Evolutionary conservation across 2,888 invertebrate genomes (phyloP).

Genomic region (Stratiomys singularior): DNA sequence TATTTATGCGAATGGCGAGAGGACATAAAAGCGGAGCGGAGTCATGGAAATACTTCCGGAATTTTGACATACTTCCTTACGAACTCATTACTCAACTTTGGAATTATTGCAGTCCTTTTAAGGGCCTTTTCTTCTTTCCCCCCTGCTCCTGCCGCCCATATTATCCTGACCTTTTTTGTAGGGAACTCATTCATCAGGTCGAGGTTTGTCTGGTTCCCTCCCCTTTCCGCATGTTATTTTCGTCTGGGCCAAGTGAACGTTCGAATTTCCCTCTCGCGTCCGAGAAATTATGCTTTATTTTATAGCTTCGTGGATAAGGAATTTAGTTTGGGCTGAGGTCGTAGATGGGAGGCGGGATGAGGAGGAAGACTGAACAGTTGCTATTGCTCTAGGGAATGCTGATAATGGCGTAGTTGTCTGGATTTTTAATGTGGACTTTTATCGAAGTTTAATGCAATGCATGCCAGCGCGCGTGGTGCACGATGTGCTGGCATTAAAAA

Average conservation of each 20-base stretch:
- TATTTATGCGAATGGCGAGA: neutral
- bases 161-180: neutral
- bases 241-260: neutral
- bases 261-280: no score
- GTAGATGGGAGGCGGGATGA: no score
- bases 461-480: neutral
- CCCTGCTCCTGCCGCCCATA: neutral
- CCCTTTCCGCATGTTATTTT: neutral
- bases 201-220: neutral
- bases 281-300: no score
- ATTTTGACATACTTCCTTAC: neutral
- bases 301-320: no score
- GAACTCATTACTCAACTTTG: slow-evolving; percentile 23
- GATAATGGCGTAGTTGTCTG: slow-evolving; percentile 3
- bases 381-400: neutral
- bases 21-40: no score
- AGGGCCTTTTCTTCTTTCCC: neutral
- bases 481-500: neutral
- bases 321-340: no score
- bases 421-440: slow-evolving; percentile 8
- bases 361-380: neutral
- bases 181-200: neutral
- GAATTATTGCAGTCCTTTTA: neutral
- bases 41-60: slow-evolving; percentile 7
- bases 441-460: slow-evolving; percentile 11